A percentile compares a stretch with the other conserved stretches of the same genome.
Evolutionary conservation across 2,113 vertebrate genomes (phyloP).

Genomic region (Ia io): DNA sequence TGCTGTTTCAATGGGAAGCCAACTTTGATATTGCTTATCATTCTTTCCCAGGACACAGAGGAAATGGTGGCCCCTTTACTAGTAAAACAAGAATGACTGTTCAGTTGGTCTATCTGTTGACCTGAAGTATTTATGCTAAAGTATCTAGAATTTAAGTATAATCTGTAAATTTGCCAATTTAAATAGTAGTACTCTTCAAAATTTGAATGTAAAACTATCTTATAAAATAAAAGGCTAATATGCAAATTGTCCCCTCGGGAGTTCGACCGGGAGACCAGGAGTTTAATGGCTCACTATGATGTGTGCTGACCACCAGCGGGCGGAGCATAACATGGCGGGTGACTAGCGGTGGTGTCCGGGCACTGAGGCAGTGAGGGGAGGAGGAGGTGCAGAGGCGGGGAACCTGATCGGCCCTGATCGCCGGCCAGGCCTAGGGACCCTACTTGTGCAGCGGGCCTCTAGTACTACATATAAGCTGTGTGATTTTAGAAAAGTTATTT

Average conservation of each 20-base stretch:
- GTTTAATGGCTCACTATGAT: too few species aligned
- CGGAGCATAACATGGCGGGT: too few species aligned
- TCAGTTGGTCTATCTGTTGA: neutral
- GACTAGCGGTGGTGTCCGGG: too few species aligned
- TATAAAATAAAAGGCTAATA: too few species aligned
- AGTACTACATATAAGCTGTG: neutral
- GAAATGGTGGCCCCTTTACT: neutral
- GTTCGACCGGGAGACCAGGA: too few species aligned
- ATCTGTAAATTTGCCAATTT: neutral
- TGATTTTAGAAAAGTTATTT: neutral
- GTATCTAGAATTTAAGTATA: neutral
- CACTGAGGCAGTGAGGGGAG: too few species aligned
- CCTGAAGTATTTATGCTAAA: neutral
- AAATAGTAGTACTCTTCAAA: slow-evolving; percentile 30
- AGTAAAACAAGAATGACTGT: neutral
- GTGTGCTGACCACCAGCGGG: too few species aligned
- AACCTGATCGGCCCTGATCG: too few species aligned
- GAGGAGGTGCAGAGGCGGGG: too few species aligned
- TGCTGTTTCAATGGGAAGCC: neutral
- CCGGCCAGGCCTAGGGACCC: too few species aligned
- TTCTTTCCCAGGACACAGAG: neutral
- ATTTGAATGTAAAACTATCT: neutral
- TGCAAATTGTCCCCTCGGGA: too few species aligned
- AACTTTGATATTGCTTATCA: neutral
- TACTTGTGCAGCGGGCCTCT: too few species aligned